phyloP scores from a whole-genome alignment of 1,140 invertebrate genomes.

The Bilobella aurantiaca region DNA sequence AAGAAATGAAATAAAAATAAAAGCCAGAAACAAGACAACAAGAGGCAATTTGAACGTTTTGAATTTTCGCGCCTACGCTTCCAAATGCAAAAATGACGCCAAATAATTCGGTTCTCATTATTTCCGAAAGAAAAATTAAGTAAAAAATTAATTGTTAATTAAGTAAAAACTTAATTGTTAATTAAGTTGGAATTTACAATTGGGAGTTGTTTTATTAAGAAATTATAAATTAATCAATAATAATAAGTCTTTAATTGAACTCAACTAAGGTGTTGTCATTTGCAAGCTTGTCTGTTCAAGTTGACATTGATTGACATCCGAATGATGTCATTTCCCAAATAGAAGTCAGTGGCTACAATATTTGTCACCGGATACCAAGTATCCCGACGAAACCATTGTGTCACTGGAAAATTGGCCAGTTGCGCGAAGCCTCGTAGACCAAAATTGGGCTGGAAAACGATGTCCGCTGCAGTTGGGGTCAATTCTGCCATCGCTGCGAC shows the following conservation, averaged over 20 bases:
- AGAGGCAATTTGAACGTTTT: too few species aligned
- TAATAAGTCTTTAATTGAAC: background rate
- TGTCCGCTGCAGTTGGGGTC: conserved; percentile 42
- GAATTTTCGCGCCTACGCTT: too few species aligned
- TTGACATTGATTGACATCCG: conserved; percentile 20
- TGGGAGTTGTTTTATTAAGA: too few species aligned
- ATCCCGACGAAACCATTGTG: conserved; percentile 53
- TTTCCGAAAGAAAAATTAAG: too few species aligned
- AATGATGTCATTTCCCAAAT: conserved; percentile 61
- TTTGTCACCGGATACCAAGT: conserved; percentile 45
- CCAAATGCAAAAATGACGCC: too few species aligned
- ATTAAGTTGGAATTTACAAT: too few species aligned
- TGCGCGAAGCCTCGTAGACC: conserved; percentile 60
- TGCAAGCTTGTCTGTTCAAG: conserved; percentile 4
- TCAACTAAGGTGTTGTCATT: background rate
- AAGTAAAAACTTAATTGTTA: too few species aligned
- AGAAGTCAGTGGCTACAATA: conserved; percentile 64
- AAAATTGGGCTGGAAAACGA: conserved; percentile 40
- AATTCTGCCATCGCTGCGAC: conserved; percentile 55
- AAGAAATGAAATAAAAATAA: background rate
- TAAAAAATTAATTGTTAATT: too few species aligned
- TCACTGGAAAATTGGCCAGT: conserved; percentile 52
- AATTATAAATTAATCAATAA: background rate
- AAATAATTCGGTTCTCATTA: too few species aligned
- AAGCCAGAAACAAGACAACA: too few species aligned